Evolutionary conservation across 92 coral and sea anemone genomes (phyloP), one percentile per base, ranked within the genome.

Genomic region (Siderastrea radians): DNA sequence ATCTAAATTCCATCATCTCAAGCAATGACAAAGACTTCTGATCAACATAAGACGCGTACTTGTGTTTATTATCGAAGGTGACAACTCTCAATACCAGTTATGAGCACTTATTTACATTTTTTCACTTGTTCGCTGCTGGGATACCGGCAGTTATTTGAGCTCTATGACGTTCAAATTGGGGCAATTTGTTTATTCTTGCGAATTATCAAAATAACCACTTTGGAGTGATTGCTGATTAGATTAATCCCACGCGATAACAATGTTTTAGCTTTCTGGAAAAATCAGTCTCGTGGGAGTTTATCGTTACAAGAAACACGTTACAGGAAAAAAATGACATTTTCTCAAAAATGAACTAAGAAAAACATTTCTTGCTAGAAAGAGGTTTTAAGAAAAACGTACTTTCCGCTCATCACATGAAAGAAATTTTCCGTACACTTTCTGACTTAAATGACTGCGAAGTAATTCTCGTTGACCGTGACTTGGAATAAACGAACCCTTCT

Each of bases 201-300:
- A 62, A 74, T 54, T 74, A 74, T 53, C 54, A 74, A 74, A 74
- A 74, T 74, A 48, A 38, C 79, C 64, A 74, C 14, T 26, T 12
- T 12, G 7, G 38, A 9, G 4, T 46, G 68, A 14, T 59, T 16
- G 26, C 64, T 44, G 52, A 58, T 44, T 57, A 38, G 38, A 26
- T 26, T 26, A 26, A 26, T 26, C 38, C 38, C 38, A 26, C 38
- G 38, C 38, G 38, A 26, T 26, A 26, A 26, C 13, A 55, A 77
- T 5, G 6, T 4, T 54, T 76, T 13, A 63, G 43, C 68, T 76
- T 57, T 57, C 58, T 57, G 19, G 14, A 45, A 9, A 45, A 4
- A 55, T 19, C 44, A 15, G 80, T 76, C 80, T 76, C 68, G 45
- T 55, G 80, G 80, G 80, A 57, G 8, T 11, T 43, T 1, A 75